Evolutionary conservation across 2,113 vertebrate genomes (phyloP).

Genomic region (Pseudonaja textilis): DNA sequence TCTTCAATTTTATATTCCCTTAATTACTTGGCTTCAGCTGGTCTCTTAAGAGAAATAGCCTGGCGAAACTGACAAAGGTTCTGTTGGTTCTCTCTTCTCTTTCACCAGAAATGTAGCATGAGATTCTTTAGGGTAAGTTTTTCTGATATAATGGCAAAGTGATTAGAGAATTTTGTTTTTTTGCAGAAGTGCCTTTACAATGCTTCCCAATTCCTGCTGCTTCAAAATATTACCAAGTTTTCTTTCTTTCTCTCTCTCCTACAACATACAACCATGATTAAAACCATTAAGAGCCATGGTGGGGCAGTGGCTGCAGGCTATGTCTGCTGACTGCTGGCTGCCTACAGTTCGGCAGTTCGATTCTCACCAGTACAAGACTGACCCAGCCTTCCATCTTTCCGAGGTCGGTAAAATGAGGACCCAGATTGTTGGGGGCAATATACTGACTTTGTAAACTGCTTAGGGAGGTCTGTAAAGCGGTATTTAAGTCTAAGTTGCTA

Average conservation of each 20-base stretch:
- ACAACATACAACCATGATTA: neutral
- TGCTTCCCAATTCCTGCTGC: neutral
- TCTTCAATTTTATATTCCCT: neutral
- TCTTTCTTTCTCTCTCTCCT: neutral
- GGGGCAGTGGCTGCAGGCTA: too few species aligned
- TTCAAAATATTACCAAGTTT: neutral
- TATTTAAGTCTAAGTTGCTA: too few species aligned
- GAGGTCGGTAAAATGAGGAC: too few species aligned
- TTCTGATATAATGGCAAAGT: neutral
- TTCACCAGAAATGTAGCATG: neutral
- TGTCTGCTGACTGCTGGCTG: too few species aligned
- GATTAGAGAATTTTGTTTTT: neutral
- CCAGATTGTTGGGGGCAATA: too few species aligned
- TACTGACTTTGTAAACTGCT: too few species aligned
- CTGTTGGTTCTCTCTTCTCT: neutral
- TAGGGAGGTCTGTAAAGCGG: too few species aligned
- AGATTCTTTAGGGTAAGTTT: neutral
- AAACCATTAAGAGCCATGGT: neutral
- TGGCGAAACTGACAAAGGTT: neutral
- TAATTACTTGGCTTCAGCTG: neutral
- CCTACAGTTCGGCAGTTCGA: too few species aligned
- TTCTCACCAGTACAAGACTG: too few species aligned
- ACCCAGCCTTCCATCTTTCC: too few species aligned
- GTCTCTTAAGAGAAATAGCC: neutral
- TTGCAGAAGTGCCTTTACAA: neutral